These are phyloP conservation scores for Tenodera sinensis DNA, from an alignment of 2,888 invertebrate species.

Conservation along the genomic window DNA sequence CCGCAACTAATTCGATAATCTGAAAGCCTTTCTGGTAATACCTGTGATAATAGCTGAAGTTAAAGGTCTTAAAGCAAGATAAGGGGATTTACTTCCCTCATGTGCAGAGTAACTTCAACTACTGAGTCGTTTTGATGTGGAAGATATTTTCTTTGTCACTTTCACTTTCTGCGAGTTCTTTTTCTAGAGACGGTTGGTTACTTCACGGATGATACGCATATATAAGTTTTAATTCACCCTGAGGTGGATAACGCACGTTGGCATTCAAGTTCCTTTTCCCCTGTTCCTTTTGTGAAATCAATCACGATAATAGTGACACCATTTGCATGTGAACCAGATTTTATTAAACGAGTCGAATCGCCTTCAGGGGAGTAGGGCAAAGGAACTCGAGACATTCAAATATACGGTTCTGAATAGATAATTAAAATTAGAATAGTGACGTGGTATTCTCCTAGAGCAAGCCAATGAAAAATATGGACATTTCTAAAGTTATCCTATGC, in stretches of 20 bases:
- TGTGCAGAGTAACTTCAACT: background rate
- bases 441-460: background rate
- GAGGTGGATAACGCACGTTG: background rate
- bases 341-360: background rate
- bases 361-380: background rate
- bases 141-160: background rate
- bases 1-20: too few relatives aligned
- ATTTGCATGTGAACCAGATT: background rate
- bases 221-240: background rate
- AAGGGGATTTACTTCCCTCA: too few relatives aligned
- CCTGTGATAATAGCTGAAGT: too few relatives aligned
- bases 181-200: background rate
- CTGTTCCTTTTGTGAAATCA: background rate
- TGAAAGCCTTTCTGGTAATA: too few relatives aligned
- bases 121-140: background rate
- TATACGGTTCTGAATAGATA: background rate
- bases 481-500: too few relatives aligned
- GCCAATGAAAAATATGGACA: too few relatives aligned
- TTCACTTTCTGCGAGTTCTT: background rate
- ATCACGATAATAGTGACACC: background rate
- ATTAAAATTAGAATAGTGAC: background rate
- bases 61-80: background rate
- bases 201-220: background rate
- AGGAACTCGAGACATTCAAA: background rate
- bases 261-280: background rate